Evolutionary conservation across 2,113 vertebrate species (phyloP).

Genomic region (Vulpes lagopus): DNA sequence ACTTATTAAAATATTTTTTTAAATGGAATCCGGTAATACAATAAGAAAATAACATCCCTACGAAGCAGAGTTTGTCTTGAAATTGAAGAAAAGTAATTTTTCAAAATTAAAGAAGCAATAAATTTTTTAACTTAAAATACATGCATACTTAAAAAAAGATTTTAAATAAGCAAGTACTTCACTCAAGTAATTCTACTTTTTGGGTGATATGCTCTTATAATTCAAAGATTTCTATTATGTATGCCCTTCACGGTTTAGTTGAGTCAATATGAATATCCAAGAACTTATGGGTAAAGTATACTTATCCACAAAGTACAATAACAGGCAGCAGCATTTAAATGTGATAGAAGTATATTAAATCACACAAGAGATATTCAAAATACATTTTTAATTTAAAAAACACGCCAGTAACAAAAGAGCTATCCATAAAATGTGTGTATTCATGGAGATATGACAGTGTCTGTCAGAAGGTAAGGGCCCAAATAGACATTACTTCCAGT

Average conservation of each 20-base stretch:
- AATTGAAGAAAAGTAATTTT: neutral
- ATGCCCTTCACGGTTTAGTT: neutral
- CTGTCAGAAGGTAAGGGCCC: neutral
- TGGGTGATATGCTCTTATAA: neutral
- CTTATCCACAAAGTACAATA: neutral
- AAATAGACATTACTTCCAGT: neutral
- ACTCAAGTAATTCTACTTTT: neutral
- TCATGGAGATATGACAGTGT: neutral
- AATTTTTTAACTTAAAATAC: neutral
- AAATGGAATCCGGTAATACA: neutral
- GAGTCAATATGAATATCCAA: neutral
- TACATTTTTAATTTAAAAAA: neutral
- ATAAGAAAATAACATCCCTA: neutral
- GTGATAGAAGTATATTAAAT: neutral
- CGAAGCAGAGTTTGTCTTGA: neutral
- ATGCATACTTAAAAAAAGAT: neutral
- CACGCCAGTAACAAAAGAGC: neutral
- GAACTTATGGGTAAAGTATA: neutral
- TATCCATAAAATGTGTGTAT: neutral
- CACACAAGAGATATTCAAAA: neutral
- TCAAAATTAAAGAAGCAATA: neutral
- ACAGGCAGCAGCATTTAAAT: neutral
- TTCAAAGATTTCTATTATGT: neutral
- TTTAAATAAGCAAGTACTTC: neutral
- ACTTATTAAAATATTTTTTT: neutral